A percentile compares a stretch with the other conserved stretches of the same genome.
Evolutionary conservation across 2,888 invertebrate species (phyloP).

Genomic region (Aelia acuminata): DNA sequence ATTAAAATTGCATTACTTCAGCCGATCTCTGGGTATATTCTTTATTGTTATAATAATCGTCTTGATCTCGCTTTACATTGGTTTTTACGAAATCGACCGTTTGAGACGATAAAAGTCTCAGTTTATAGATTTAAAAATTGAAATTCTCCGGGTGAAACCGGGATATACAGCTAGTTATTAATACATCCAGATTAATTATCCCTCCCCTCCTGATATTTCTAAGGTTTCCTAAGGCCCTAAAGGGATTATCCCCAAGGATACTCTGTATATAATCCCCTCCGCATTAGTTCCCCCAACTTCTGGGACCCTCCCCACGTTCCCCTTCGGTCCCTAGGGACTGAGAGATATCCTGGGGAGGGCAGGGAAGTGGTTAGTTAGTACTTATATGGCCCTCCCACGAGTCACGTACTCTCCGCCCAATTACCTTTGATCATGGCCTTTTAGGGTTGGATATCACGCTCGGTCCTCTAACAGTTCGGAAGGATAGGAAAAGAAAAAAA

Average conservation of each 20-base stretch:
- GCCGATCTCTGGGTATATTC: no score
- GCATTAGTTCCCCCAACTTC: background rate
- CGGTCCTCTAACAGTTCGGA: background rate
- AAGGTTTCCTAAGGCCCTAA: background rate
- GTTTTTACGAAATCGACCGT: no score
- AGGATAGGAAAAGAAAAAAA: background rate
- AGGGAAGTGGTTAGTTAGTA: background rate
- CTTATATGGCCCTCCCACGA: conserved; percentile 4
- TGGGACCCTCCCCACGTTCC: background rate
- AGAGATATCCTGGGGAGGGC: background rate
- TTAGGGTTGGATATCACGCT: conserved; percentile 29
- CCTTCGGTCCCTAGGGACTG: background rate
- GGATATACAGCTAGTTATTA: no score
- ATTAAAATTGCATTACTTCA: no score
- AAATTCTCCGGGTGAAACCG: no score
- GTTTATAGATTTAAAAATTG: no score
- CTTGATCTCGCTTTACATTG: no score
- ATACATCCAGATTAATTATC: background rate
- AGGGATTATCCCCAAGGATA: background rate
- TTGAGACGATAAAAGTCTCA: no score
- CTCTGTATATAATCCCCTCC: background rate
- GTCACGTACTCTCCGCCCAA: background rate
- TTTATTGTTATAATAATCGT: no score
- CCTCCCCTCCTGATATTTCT: background rate
- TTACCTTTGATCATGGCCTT: conserved; percentile 34